phyloP scores from a whole-genome alignment of 2,113 vertebrate genomes.

The Australoheros scitulus region DNA sequence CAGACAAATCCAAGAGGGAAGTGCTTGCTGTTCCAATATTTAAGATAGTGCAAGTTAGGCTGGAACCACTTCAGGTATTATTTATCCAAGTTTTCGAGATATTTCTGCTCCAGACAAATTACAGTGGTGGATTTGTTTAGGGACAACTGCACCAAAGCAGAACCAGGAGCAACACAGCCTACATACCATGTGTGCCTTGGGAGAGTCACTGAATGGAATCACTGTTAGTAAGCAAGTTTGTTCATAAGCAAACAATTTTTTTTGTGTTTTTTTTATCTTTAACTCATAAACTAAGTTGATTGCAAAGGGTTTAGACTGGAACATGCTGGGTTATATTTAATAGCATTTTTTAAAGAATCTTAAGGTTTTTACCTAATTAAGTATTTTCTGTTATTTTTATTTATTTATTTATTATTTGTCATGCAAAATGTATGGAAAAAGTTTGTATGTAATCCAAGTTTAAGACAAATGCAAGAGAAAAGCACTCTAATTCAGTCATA shows the following conservation, averaged over 20 bases:
- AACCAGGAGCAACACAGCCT: not conserved
- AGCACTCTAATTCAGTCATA: not conserved
- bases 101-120: rapidly evolving
- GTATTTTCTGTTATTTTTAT: too few species aligned
- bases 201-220: not conserved
- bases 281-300: too few species aligned
- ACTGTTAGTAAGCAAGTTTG: rapidly evolving
- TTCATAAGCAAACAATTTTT: not conserved
- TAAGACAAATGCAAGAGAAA: rapidly evolving
- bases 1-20: not conserved
- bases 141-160: not conserved
- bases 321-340: too few species aligned
- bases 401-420: too few species aligned
- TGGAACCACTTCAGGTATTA: not conserved
- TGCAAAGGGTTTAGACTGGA: too few species aligned
- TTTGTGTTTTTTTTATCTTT: too few species aligned
- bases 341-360: too few species aligned
- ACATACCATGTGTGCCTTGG: not conserved
- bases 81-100: not conserved
- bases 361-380: too few species aligned
- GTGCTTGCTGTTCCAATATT: not conserved
- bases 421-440: not conserved
- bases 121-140: not conserved
- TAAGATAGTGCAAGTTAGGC: not conserved
- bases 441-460: not conserved